Conservation (phyloP, 1,140 invertebrate genomes). For the Trichonephila inaurata region DNA sequence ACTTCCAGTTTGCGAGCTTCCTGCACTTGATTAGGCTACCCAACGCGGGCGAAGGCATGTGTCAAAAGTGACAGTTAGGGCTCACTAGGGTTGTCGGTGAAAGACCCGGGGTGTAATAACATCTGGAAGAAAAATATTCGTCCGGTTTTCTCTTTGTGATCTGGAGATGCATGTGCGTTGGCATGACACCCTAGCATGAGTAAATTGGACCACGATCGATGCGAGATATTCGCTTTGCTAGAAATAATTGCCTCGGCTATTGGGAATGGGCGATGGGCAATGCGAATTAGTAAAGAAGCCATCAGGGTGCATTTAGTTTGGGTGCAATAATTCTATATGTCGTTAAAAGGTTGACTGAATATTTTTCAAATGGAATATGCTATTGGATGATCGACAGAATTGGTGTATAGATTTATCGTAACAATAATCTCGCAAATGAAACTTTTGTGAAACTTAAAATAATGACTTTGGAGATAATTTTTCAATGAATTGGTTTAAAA, state of each 20-base stretch:
- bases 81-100: conserved; percentile 13
- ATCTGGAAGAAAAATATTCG: conserved; percentile 47
- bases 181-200: conserved; percentile 19
- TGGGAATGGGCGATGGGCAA: not conserved
- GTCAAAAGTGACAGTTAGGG: conserved; percentile 43
- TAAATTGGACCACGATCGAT: conserved; percentile 50
- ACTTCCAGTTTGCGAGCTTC: not conserved
- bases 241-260: not conserved
- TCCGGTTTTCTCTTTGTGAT: conserved; percentile 51
- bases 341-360: no score
- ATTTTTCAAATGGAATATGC: no score
- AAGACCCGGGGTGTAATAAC: conserved; percentile 42
- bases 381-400: no score
- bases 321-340: no score
- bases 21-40: conserved; percentile 22
- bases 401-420: no score
- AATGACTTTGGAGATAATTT: no score
- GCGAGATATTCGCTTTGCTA: not conserved
- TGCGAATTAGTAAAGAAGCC: not conserved
- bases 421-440: no score
- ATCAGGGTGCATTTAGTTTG: not conserved
- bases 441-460: no score
- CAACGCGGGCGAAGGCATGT: not conserved
- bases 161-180: conserved; percentile 34
- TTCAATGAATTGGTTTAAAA: no score